Percentiles rank a stretch among this genome's conserved stretches.
phyloP scores from a whole-genome alignment of 2,888 invertebrate species.

The Nephrocerus scutellatus region DNA sequence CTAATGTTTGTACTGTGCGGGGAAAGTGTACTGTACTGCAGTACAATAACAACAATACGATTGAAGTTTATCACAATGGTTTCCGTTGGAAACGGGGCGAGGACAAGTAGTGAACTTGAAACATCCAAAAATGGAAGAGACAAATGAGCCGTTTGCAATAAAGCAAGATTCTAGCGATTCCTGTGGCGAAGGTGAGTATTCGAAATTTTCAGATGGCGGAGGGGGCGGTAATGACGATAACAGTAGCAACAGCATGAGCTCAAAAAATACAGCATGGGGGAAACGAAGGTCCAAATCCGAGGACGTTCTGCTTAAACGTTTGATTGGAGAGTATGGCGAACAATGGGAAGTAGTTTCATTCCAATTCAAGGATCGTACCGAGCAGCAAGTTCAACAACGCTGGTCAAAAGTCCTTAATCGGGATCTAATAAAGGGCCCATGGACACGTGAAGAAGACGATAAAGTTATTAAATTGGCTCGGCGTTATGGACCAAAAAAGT shows the following conservation, averaged over 20 bases:
- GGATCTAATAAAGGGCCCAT: constrained; percentile 88
- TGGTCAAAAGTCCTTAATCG: constrained; percentile 95
- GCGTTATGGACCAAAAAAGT: constrained; percentile 87
- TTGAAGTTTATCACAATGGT: constrained; percentile 20
- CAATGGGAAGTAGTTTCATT: constrained; percentile 68
- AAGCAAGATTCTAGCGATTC: constrained; percentile 25
- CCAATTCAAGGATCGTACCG: constrained; percentile 75
- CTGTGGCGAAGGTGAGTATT: constrained; percentile 25
- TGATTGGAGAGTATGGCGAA: constrained; percentile 67
- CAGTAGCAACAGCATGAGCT: constrained; percentile 21
- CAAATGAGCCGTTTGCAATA: no score
- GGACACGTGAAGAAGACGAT: constrained; percentile 96
- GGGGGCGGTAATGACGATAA: constrained; percentile 22
- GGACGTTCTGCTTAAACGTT: constrained; percentile 68
- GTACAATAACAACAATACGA: constrained; percentile 8
- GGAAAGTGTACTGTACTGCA: constrained; percentile 24
- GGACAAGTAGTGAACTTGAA: constrained; percentile 15
- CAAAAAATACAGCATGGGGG: constrained; percentile 23
- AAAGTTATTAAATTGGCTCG: constrained; percentile 82
- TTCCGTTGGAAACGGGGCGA: constrained; percentile 20
- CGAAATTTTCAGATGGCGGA: constrained; percentile 24
- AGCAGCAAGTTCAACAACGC: constrained; percentile 86
- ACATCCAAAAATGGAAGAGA: constrained; percentile 15
- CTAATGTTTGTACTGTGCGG: constrained; percentile 24
- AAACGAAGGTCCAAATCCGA: constrained; percentile 30